These are phyloP conservation scores for Caerostris extrusa DNA, from an alignment of 1,140 invertebrate species.

Conservation along the genomic window DNA sequence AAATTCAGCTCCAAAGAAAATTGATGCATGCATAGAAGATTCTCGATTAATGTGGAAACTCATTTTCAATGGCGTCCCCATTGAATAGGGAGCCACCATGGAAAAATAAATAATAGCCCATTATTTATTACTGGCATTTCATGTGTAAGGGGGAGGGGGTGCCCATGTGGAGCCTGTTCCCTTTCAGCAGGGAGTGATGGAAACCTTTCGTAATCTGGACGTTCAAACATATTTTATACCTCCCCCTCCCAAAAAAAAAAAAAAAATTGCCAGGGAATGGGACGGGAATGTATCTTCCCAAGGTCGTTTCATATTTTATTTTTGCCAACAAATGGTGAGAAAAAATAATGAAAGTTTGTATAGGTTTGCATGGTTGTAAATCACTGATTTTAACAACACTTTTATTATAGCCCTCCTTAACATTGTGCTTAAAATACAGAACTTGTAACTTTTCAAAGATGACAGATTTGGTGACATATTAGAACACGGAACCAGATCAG, in stretches of 20 bases:
- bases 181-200: neutral
- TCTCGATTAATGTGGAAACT: neutral
- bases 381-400: too few relatives aligned
- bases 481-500: too few relatives aligned
- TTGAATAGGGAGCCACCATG: neutral
- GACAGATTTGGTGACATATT: too few relatives aligned
- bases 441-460: too few relatives aligned
- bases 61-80: neutral
- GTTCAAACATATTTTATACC: neutral
- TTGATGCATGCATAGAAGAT: neutral
- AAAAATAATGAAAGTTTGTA: too few relatives aligned
- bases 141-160: too few relatives aligned
- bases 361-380: too few relatives aligned
- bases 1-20: neutral
- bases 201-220: neutral
- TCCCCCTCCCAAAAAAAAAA: too few relatives aligned
- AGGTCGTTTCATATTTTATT: too few relatives aligned
- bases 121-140: neutral
- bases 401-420: too few relatives aligned
- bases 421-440: too few relatives aligned
- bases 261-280: neutral
- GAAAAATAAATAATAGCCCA: neutral
- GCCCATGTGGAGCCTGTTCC: neutral
- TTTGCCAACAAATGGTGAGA: too few relatives aligned
- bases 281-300: neutral